Evolutionary conservation across 1,140 invertebrate species (phyloP).

Genomic region (Octopus sinensis): DNA sequence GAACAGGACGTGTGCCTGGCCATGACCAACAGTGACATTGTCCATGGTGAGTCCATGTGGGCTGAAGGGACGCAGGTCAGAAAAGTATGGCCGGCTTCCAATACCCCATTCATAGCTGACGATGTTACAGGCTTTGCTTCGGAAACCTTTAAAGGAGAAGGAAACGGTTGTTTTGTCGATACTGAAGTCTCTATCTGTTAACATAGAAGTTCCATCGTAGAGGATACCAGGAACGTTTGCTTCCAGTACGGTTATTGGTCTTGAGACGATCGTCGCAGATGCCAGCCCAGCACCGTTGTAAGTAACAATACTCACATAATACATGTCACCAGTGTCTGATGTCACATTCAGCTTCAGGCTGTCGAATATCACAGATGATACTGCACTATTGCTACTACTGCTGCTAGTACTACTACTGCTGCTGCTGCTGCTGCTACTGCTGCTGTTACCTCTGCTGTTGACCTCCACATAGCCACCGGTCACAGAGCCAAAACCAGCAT

Average conservation of each 20-base stretch:
- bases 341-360: not conserved
- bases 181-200: constrained; percentile 27
- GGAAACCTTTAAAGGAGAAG: constrained; percentile 36
- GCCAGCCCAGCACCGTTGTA: constrained; percentile 30
- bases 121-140: constrained; percentile 34
- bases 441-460: not conserved
- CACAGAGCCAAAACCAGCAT: not conserved
- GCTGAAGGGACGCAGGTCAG: constrained; percentile 30
- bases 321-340: constrained; percentile 12
- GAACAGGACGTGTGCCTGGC: constrained; percentile 27
- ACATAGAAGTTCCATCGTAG: constrained; percentile 28
- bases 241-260: constrained; percentile 28
- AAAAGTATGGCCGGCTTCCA: constrained; percentile 29
- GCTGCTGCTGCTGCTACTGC: constrained; percentile 1
- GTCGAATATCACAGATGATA: too few species aligned
- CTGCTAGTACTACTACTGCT: not conserved
- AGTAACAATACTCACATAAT: constrained; percentile 25
- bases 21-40: constrained; percentile 27
- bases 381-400: too few species aligned
- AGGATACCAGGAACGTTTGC: constrained; percentile 33
- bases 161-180: constrained; percentile 31
- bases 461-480: not conserved
- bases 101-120: constrained; percentile 35
- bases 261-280: constrained; percentile 18
- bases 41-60: constrained; percentile 31